These are phyloP conservation scores for Polyommatus iphigenia DNA, from an alignment of 2,888 invertebrate genomes.

Conservation along the genomic window DNA sequence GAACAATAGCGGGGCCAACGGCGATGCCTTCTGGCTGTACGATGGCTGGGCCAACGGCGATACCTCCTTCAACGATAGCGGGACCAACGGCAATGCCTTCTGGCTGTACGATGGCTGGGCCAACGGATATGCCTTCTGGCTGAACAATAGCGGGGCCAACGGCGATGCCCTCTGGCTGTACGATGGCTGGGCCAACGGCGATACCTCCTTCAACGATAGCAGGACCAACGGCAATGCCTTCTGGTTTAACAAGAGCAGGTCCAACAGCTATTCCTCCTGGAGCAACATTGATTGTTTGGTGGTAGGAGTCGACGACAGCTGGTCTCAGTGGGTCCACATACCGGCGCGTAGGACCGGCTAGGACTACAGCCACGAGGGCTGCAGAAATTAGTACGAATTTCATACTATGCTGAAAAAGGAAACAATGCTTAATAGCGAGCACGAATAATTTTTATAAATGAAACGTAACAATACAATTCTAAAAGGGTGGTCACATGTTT, in stretches of 20 bases:
- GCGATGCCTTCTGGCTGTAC: not conserved
- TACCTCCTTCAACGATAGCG: slow-evolving; percentile 6
- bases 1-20: not conserved
- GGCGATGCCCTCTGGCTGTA: not conserved
- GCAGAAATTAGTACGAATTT: slow-evolving; percentile 32
- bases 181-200: slow-evolving; percentile 15
- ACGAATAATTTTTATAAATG: not conserved
- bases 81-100: slow-evolving; percentile 29
- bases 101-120: not conserved
- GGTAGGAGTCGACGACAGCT: slow-evolving; percentile 13
- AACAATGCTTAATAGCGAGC: not conserved
- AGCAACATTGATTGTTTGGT: slow-evolving; percentile 15
- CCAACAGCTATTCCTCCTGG: slow-evolving; percentile 24
- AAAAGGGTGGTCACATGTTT: not conserved
- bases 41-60: slow-evolving; percentile 16
- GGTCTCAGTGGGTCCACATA: slow-evolving; percentile 20
- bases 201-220: not conserved
- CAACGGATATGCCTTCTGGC: not conserved
- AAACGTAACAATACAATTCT: not conserved
- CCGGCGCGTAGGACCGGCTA: slow-evolving; percentile 32
- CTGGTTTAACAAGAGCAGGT: slow-evolving; percentile 33
- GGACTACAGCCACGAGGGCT: slow-evolving; percentile 36
- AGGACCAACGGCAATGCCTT: not conserved
- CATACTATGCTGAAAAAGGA: slow-evolving; percentile 30
- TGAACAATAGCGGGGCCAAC: slow-evolving; percentile 3